A percentile compares a stretch with the other conserved stretches of the same genome.
Conservation (phyloP, 1,140 invertebrate species). For the Pachypsylla venusta region DNA sequence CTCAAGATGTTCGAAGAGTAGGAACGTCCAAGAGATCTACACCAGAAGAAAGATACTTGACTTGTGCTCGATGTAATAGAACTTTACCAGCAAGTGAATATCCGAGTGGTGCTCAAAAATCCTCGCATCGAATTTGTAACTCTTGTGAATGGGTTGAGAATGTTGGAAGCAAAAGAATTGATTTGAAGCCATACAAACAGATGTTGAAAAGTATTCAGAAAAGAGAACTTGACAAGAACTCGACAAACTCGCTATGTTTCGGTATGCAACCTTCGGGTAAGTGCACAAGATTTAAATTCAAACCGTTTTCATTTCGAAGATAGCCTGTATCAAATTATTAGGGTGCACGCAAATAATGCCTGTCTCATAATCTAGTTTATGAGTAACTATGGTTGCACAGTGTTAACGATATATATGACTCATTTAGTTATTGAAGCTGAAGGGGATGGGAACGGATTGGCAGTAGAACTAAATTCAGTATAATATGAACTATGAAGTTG, state of each 20-base stretch:
- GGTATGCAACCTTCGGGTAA: constrained; percentile 19
- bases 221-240: constrained; percentile 19
- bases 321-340: too few relatives aligned
- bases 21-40: neutral
- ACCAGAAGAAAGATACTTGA: constrained; percentile 6
- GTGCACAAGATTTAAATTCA: too few relatives aligned
- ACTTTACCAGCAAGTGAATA: constrained; percentile 18
- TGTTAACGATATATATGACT: too few relatives aligned
- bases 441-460: too few relatives aligned
- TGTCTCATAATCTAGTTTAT: too few relatives aligned
- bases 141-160: constrained; percentile 21
- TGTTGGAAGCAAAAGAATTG: constrained; percentile 19
- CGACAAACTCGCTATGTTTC: constrained; percentile 19
- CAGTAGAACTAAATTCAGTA: too few relatives aligned
- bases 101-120: constrained; percentile 17
- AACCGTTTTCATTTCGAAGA: too few relatives aligned
- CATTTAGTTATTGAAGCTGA: too few relatives aligned
- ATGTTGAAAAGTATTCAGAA: constrained; percentile 19
- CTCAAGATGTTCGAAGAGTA: neutral
- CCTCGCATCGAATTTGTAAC: constrained; percentile 18
- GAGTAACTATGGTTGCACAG: too few relatives aligned
- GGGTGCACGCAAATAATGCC: too few relatives aligned
- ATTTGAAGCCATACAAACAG: constrained; percentile 19
- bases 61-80: constrained; percentile 19
- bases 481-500: too few relatives aligned